Base-by-base conservation (phyloP, 2,888 invertebrate genomes). In the Notocelia uddmanniana region DNA sequence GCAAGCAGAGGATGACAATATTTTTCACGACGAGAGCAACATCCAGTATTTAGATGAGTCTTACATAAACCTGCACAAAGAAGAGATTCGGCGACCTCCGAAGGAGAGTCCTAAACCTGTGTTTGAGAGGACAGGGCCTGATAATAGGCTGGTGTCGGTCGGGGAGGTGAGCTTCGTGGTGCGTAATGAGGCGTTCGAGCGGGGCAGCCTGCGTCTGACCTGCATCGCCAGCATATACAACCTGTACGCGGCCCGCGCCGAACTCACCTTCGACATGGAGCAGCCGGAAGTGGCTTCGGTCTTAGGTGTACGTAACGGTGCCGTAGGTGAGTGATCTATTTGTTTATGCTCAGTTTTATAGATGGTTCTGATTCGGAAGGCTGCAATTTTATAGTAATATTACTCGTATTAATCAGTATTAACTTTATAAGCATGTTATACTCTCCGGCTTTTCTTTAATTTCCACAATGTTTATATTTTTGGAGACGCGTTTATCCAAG, bases 231-330 rank as follows among this genome's bases (percentile, higher is more conserved):
- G 94, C 79, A 93, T 96, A 86, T 96, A 96, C 91, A 95, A 95
- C 85, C 91, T 96, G 79, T 96, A 96, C 87, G 94, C 94, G 77
- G 94, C 95, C 78, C 93, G 95, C 77, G 94, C 95, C 68, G 96
- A 95, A 85, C 90, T 95, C 76, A 91, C 95, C 79, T 93, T 96
- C 81, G 96, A 96, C 86, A 96, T 96, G 91, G 96, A 96, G 87
- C 95, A 95, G 81, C 96, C 97, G 73, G 95, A 96, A 87, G 95
- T 96, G 80, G 96, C 96, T 74, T 96, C 96, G 71, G 96, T 97
- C 80, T 90, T 96, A 79, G 96, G 96, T 79, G 96, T 96, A 74
- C 94, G 95, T 74, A 96, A 96, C 89, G 94, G 94, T 78, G 94
- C 95, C 76, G 80, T 85, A 85, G 94, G 95, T 95, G 85, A 90